These are phyloP conservation scores for Chaenodraco wilsoni DNA, from an alignment of 2,797 vertebrate species.

Conservation along the genomic window DNA sequence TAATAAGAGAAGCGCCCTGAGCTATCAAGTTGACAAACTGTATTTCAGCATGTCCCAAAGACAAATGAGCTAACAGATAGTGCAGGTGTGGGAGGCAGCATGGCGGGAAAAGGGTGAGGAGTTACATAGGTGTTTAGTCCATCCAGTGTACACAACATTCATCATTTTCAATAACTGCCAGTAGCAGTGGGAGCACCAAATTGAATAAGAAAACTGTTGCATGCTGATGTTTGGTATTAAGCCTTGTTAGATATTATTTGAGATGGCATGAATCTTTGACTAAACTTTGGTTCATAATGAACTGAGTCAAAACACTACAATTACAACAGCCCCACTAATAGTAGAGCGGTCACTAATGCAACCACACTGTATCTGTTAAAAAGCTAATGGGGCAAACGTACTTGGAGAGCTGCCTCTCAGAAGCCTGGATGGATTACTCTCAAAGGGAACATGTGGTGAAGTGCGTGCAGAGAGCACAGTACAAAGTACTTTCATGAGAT, in stretches of 20 bases:
- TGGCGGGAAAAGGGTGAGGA: neutral
- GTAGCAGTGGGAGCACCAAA: neutral
- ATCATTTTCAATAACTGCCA: neutral
- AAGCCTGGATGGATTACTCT: constrained; percentile 34
- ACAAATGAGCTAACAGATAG: constrained; percentile 15
- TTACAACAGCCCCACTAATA: neutral
- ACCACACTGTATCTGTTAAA: constrained; percentile 6
- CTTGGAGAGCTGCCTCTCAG: constrained; percentile 16
- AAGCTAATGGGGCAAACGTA: constrained; percentile 19
- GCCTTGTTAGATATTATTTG: neutral
- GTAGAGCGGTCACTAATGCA: neutral
- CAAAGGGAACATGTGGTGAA: constrained; percentile 16
- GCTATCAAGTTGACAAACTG: constrained; percentile 27
- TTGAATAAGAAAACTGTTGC: neutral
- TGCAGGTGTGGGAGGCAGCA: constrained; percentile 17
- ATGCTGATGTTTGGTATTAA: neutral
- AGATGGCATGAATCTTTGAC: neutral
- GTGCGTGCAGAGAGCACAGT: constrained; percentile 10
- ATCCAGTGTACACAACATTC: neutral
- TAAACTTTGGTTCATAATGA: constrained; percentile 4
- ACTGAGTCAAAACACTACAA: constrained; percentile 11
- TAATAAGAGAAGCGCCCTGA: constrained; percentile 2
- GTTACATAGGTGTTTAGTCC: constrained; percentile 15
- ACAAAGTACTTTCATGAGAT: constrained; percentile 25
- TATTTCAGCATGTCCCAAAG: constrained; percentile 18